Base-by-base conservation (phyloP, 2,113 vertebrate species). In the Oryctolagus cuniculus region DNA sequence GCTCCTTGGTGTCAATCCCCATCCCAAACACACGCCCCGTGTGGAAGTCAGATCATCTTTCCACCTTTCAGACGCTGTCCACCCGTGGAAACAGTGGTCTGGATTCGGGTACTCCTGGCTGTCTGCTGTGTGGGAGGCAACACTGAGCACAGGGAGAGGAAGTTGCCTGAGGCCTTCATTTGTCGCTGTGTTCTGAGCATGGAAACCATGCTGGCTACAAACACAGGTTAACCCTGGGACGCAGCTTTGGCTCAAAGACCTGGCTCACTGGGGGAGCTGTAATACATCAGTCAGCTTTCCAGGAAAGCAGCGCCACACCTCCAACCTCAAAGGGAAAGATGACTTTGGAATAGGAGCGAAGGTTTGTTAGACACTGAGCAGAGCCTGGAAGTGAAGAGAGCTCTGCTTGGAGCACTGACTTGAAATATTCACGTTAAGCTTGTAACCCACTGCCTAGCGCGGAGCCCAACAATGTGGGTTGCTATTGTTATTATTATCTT, bases 21-120 rank as follows among this genome's bases (percentile, higher is more conserved):
- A 31, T 67, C 27, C 17, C 15, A 15, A 49, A 13, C 22, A 13
- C 3, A 7, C 8, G 17, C 36, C 49, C 3, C 0, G 2, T 0
- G 53, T 29, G 11, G 80, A 31, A 75, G 58, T 13, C 16, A 29
- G 49, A 29, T 49, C 9, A 0, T 19, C 66, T 22, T 64, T 31
- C 55, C 8, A 22, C 29, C 5, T 3, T 8, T 51, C 27, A 4
- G 44, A 27, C 25, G 7, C 70, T 4, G 15, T 24, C 61, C 36
- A 29, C 8, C 58, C 1, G 7, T 19, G 63, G 78, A 58, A n/a
- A 19, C 2, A 4, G 27, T 6, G 3, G n/a, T 1, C 6, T 36
- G n/a, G 29, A 51, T 16, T n/a, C 81, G 44, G 58, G 25, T 49
- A 1, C 55, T 34, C 49, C 70, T 10, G 12, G 55, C 15, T 58